phyloP scores from a whole-genome alignment of 2,113 vertebrate species.

The Oreochromis aureus region DNA sequence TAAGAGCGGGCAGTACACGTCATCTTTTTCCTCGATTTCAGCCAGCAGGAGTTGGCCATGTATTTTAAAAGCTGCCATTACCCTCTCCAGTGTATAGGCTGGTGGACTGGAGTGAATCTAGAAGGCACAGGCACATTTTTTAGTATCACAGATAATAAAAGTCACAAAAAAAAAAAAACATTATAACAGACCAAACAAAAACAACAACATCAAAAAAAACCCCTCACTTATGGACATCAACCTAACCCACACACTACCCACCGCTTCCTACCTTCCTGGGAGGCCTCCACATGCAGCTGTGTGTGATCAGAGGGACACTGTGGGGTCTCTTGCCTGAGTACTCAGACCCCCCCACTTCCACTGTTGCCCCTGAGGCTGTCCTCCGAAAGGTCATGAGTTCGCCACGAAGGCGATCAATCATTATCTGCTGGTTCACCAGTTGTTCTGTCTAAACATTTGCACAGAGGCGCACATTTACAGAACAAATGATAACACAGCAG shows the following conservation, averaged over 20 bases:
- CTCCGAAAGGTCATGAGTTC: slow-evolving; percentile 59
- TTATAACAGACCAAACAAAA: not conserved
- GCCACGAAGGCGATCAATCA: slow-evolving; percentile 75
- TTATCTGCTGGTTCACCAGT: slow-evolving; percentile 82
- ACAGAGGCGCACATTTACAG: not conserved
- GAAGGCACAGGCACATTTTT: not conserved
- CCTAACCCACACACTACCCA: slow-evolving; percentile 25
- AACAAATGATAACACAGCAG: not conserved
- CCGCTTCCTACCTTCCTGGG: slow-evolving; percentile 75
- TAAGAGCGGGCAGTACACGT: slow-evolving; percentile 74
- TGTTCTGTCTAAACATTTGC: slow-evolving; percentile 77
- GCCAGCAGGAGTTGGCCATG: slow-evolving; percentile 78
- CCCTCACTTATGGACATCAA: not conserved
- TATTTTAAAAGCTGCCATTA: slow-evolving; percentile 81
- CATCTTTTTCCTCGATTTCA: slow-evolving; percentile 81
- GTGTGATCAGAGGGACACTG: slow-evolving; percentile 71
- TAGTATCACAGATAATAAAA: not conserved
- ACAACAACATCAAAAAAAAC: not conserved
- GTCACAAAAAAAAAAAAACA: not conserved
- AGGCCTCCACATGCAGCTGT: slow-evolving; percentile 23
- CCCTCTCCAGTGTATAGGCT: slow-evolving; percentile 71
- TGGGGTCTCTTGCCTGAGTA: slow-evolving; percentile 64
- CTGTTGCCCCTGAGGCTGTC: not conserved
- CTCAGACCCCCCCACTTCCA: slow-evolving; percentile 28
- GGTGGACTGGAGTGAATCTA: slow-evolving; percentile 78